A percentile compares a stretch with the other conserved stretches of the same genome.
Evolutionary conservation across 2,113 vertebrate species (phyloP).

Genomic region (Daphoenositta chrysoptera): DNA sequence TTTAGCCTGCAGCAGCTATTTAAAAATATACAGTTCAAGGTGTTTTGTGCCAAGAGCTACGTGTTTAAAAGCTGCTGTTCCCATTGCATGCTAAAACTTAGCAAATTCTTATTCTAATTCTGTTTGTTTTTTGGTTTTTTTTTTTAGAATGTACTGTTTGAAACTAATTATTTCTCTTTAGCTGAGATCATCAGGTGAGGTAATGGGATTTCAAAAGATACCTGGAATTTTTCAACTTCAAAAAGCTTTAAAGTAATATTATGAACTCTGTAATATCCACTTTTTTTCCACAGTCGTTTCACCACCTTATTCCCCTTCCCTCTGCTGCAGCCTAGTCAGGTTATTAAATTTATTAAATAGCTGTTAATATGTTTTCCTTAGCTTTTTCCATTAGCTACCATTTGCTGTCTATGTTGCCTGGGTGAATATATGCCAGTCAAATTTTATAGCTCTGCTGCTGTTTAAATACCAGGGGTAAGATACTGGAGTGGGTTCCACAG

Average conservation of each 20-base stretch:
- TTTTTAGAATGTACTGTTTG: neutral
- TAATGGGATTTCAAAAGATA: neutral
- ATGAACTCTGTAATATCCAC: neutral
- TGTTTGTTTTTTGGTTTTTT: neutral
- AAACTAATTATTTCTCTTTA: neutral
- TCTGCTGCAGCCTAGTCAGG: neutral
- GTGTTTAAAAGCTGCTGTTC: neutral
- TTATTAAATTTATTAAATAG: neutral
- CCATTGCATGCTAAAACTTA: neutral
- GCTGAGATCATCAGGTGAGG: neutral
- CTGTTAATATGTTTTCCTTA: neutral
- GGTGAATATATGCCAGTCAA: neutral
- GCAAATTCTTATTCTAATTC: neutral
- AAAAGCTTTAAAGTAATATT: neutral
- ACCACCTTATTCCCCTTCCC: neutral
- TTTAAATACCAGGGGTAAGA: neutral
- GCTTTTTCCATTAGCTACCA: neutral
- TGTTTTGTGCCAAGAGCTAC: neutral
- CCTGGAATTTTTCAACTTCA: neutral
- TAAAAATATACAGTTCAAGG: slow-evolving; percentile 1
- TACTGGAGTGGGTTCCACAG: neutral
- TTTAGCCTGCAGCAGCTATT: slow-evolving; percentile 35
- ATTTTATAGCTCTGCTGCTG: neutral
- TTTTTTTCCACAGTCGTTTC: neutral
- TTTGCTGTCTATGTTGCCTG: accelerated